These are phyloP conservation scores for Amphipyra berbera DNA, from an alignment of 2,888 invertebrate genomes.

Conservation along the genomic window DNA sequence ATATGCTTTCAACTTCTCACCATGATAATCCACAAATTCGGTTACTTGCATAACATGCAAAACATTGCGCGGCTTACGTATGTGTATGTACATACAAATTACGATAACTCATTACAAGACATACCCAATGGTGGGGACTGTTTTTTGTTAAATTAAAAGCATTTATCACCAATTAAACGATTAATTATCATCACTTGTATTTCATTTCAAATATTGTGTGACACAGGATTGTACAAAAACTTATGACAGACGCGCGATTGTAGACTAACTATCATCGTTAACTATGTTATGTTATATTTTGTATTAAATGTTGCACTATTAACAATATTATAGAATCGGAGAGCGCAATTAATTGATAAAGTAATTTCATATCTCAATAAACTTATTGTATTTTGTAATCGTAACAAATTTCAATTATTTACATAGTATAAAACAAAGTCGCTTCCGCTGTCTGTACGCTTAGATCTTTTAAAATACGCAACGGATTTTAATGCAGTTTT, in stretches of 20 bases:
- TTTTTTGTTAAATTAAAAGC: slow-evolving; percentile 48
- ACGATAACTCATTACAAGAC: slow-evolving; percentile 56
- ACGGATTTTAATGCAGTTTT: no score
- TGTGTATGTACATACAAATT: slow-evolving; percentile 67
- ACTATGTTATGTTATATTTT: no score
- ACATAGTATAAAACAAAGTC: no score
- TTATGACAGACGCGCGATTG: slow-evolving; percentile 21
- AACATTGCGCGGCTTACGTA: slow-evolving; percentile 72
- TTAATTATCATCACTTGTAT: slow-evolving; percentile 12
- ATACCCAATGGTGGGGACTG: slow-evolving; percentile 54
- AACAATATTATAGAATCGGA: no score
- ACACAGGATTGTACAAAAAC: slow-evolving; percentile 50
- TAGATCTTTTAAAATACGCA: no score
- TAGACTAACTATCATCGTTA: background rate
- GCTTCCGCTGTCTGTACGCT: no score
- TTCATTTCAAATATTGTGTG: slow-evolving; percentile 40
- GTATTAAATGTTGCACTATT: no score
- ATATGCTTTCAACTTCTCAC: slow-evolving; percentile 67
- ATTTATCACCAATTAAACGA: slow-evolving; percentile 40
- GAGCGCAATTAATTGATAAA: no score
- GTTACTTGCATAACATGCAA: slow-evolving; percentile 80
- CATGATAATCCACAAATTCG: slow-evolving; percentile 69
- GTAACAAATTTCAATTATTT: no score
- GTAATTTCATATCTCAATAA: background rate
- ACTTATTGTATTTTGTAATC: background rate